Evolutionary conservation across 2,113 vertebrate species (phyloP), one percentile per base, ranked within the genome.

Genomic region (Antigone vipio): DNA sequence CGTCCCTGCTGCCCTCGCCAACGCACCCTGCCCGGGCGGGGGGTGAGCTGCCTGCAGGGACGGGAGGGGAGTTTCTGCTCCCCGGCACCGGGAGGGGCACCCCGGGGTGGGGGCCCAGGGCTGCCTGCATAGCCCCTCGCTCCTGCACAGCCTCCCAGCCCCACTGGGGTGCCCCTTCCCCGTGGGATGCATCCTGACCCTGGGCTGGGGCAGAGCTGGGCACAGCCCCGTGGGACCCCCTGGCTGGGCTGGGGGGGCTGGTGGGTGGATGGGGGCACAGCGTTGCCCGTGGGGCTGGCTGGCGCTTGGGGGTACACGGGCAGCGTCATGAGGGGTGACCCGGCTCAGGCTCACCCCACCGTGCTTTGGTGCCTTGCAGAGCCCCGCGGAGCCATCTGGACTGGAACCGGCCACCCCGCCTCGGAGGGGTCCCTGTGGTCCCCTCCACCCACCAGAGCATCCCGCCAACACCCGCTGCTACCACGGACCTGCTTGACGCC

Each of bases 241-340:
- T 3, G n/a, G 4, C 23, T 12, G 3, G 9, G 18, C 5, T 5
- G 20, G 19, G 19, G 60, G 44, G 11, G 12, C 30, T 44, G 16
- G 22, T 3, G 1, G 1, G 12, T 15, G 71, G 34, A 2, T 0
- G 3, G n/a, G 66, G 52, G 9, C 23, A 11, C 5, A 6, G 62
- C 38, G 3, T 5, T 3, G 7, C 30, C 69, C 7, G 0, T 1
- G 24, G 26, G 13, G 19, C 42, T 23, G 68, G 30, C 34, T 17
- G 60, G 38, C 3, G 1, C 23, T 6, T 14, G 11, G 12, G 62
- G 85, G 34, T 2, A 23, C 63, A 2, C 1, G 15, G 68, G 56
- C 29, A 34, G 49, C 2, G 1, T 42, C 52, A 16, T 0, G 0
- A 10, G 22, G 52, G 27, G 26, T 35, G 32, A 10, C 47, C 24